Conservation (phyloP, 2,797 vertebrate genomes). For the Rhinatrema bivittatum region DNA sequence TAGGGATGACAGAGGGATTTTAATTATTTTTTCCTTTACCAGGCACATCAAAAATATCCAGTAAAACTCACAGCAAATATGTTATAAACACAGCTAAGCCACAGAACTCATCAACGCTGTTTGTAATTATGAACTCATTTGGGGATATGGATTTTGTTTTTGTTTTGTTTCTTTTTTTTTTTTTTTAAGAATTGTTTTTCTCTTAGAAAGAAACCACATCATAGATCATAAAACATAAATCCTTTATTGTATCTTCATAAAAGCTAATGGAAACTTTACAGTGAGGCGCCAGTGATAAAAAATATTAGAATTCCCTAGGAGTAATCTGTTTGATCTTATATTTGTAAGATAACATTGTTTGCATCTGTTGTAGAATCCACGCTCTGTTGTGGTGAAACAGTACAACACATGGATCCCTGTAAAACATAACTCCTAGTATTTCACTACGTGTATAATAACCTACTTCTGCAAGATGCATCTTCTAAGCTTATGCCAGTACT, state of each 20-base stretch:
- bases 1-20: constrained; percentile 71
- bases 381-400: constrained; percentile 29
- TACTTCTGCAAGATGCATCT: no score
- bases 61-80: constrained; percentile 64
- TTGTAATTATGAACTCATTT: constrained; percentile 97
- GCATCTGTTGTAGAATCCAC: constrained; percentile 40
- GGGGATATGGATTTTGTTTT: constrained; percentile 85
- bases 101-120: constrained; percentile 78
- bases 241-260: constrained; percentile 78
- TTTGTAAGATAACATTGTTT: constrained; percentile 71
- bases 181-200: constrained; percentile 91
- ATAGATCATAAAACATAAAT: constrained; percentile 72
- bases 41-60: constrained; percentile 82
- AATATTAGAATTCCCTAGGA: constrained; percentile 63
- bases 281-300: constrained; percentile 77
- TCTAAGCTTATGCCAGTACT: no score
- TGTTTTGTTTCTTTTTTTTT: no score
- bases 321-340: constrained; percentile 62
- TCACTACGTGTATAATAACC: no score
- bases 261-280: constrained; percentile 72
- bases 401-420: constrained; percentile 4
- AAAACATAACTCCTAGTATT: constrained; percentile 9
- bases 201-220: constrained; percentile 92
- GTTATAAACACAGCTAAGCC: constrained; percentile 64
- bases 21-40: constrained; percentile 82